Evolutionary conservation across 92 coral and sea anemone species (phyloP).

Genomic region (Actinostola sp.): DNA sequence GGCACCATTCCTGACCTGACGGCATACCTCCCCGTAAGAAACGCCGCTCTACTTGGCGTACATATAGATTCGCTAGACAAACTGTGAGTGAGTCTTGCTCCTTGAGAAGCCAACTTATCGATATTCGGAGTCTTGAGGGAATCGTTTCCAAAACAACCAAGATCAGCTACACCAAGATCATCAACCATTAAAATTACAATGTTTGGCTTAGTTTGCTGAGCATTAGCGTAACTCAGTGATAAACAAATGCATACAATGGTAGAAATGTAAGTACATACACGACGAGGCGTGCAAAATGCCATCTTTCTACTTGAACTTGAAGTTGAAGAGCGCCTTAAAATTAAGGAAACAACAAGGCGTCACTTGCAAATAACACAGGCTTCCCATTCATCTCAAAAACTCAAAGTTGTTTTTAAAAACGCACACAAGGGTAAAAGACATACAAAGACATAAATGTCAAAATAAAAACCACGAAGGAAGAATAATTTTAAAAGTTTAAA

Average conservation of each 20-base stretch:
- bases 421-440: no score
- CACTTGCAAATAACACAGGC: no score
- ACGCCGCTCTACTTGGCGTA: constrained; percentile 86
- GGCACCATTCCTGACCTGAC: constrained; percentile 73
- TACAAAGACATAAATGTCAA: no score
- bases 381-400: no score
- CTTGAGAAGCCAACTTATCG: constrained; percentile 79
- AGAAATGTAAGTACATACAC: no score
- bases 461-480: background rate
- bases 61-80: constrained; percentile 76
- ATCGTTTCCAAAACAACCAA: constrained; percentile 80
- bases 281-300: no score
- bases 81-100: constrained; percentile 74
- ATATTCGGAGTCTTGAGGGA: constrained; percentile 84
- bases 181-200: constrained; percentile 66
- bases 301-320: no score
- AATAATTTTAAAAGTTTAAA: no score
- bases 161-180: constrained; percentile 79
- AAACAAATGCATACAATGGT: background rate
- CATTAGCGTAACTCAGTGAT: no score
- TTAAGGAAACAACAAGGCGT: no score
- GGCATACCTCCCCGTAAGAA: constrained; percentile 85
- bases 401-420: no score
- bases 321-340: no score
- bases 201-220: constrained; percentile 38